Conservation (phyloP, 2,797 vertebrate species). For the Scarus forsteni region DNA sequence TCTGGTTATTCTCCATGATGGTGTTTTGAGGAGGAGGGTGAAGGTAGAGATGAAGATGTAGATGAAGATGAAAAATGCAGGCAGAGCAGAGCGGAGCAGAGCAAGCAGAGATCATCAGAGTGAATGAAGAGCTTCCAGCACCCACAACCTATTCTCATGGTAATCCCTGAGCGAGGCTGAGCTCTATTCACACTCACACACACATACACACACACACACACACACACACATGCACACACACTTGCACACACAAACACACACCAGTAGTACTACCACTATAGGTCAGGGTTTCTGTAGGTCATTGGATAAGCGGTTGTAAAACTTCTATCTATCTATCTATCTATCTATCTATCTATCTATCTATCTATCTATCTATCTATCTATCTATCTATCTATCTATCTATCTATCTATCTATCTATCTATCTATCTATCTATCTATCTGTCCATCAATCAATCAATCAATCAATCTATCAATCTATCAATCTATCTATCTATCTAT, state of each 20-base stretch:
- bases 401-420: no score
- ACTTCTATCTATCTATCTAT: no score
- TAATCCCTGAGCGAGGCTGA: constrained; percentile 60
- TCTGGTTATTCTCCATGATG: constrained; percentile 63
- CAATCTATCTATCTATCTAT: no score
- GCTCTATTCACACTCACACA: constrained; percentile 48
- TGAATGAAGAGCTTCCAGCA: constrained; percentile 56
- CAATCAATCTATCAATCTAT: no score
- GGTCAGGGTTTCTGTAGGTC: no score
- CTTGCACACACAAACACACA: neutral
- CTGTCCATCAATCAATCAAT: no score
- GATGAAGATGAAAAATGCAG: constrained; percentile 14
- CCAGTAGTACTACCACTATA: no score
- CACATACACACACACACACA: constrained; percentile 2
- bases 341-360: no score
- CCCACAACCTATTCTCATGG: constrained; percentile 69
- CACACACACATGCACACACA: neutral
- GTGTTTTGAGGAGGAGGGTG: constrained; percentile 25
- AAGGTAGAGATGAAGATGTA: neutral
- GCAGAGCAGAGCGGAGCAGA: constrained; percentile 21
- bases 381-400: no score
- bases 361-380: no score
- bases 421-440: no score
- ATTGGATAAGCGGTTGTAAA: no score
- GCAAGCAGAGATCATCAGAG: constrained; percentile 31